phyloP scores from a whole-genome alignment of 2,888 invertebrate species.

The Pantelozetes paolii region DNA sequence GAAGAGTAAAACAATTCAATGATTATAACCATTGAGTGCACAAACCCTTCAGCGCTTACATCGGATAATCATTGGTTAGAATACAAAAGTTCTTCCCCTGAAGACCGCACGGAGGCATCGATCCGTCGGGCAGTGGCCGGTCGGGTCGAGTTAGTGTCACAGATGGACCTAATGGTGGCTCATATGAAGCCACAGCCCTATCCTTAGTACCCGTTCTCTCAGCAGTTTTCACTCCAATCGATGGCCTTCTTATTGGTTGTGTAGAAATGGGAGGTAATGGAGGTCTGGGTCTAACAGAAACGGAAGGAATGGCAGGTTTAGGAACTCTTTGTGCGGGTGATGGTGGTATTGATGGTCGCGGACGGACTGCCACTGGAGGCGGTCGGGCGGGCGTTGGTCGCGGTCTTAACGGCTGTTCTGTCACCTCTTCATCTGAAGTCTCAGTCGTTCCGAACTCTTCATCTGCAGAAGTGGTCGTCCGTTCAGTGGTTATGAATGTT shows the following conservation, averaged over 20 bases:
- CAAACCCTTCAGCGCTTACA: constrained; percentile 41
- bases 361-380: background rate
- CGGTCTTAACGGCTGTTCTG: background rate
- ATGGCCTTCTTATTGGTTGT: constrained; percentile 41
- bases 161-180: constrained; percentile 43
- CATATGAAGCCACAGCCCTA: background rate
- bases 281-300: too few species aligned
- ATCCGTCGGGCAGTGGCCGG: constrained; percentile 45
- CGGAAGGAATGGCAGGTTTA: too few species aligned
- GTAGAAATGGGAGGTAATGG: constrained; percentile 42
- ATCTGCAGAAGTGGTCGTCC: background rate
- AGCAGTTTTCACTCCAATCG: background rate
- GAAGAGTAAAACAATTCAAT: background rate
- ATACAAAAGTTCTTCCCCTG: constrained; percentile 47
- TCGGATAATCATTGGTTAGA: constrained; percentile 47
- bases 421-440: background rate
- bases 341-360: background rate
- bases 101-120: constrained; percentile 47
- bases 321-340: constrained; percentile 37
- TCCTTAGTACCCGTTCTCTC: background rate
- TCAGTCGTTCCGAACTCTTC: background rate
- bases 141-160: constrained; percentile 45
- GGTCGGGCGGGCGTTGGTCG: background rate
- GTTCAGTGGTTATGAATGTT: background rate
- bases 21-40: background rate